A percentile compares a stretch with the other conserved stretches of the same genome.
Evolutionary conservation across 2,797 vertebrate species (phyloP).

Genomic region (Myoxocephalus aenaeus): DNA sequence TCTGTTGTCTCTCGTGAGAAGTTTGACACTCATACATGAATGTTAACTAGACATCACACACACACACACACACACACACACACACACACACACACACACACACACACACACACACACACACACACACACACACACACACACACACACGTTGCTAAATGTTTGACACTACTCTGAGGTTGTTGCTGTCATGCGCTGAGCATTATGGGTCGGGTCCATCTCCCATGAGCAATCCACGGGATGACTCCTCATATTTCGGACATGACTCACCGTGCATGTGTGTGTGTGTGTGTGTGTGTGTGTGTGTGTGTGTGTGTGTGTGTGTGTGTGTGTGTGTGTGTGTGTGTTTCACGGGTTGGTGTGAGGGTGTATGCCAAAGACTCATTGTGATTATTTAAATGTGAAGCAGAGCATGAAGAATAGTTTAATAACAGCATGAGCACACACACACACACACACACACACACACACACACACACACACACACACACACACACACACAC

Average conservation of each 20-base stretch:
- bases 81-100: background rate
- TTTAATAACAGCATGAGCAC: background rate
- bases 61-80: constrained; percentile 3
- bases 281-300: constrained; percentile 18
- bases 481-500: constrained; percentile 11
- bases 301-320: background rate
- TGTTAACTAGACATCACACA: constrained; percentile 9
- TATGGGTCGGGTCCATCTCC: constrained; percentile 36
- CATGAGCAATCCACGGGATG: constrained; percentile 19
- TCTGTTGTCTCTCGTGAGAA: background rate
- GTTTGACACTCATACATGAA: constrained; percentile 39
- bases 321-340: constrained; percentile 13
- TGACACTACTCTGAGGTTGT: constrained; percentile 17
- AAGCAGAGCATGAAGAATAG: constrained; percentile 22
- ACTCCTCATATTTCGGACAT: constrained; percentile 54
- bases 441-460: constrained; percentile 17
- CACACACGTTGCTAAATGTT: constrained; percentile 14
- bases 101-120: constrained; percentile 3
- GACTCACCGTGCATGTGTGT: constrained; percentile 43
- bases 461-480: constrained; percentile 12
- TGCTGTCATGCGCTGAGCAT: constrained; percentile 12
- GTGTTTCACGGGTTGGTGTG: constrained; percentile 10
- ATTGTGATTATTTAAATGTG: constrained; percentile 41
- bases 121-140: constrained; percentile 1
- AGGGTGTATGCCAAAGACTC: constrained; percentile 21